Evolutionary conservation across 2,888 invertebrate species (phyloP).

Genomic region (Linnaemya vulpina): DNA sequence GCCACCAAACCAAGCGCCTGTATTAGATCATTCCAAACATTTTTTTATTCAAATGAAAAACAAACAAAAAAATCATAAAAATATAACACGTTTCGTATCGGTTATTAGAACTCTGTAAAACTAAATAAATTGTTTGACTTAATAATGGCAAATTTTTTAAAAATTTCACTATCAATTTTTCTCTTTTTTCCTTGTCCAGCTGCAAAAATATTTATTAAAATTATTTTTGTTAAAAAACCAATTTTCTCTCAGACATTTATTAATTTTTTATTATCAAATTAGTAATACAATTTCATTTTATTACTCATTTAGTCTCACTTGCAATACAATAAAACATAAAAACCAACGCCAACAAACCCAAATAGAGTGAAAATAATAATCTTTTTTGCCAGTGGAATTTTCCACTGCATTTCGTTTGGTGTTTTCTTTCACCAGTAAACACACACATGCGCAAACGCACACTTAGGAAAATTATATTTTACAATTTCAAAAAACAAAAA

Average conservation of each 20-base stretch:
- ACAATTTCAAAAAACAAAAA: constrained; percentile 34
- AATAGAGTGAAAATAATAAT: constrained; percentile 32
- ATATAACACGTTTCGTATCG: background rate
- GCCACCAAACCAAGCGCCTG: background rate
- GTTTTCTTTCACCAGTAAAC: constrained; percentile 26
- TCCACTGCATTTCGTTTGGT: constrained; percentile 75
- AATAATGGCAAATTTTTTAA: background rate
- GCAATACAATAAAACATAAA: background rate
- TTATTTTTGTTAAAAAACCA: too few species aligned
- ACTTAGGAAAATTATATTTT: constrained; percentile 30
- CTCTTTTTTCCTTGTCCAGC: too few species aligned
- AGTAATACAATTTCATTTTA: constrained; percentile 11
- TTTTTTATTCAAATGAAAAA: background rate
- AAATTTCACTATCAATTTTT: background rate
- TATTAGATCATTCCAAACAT: background rate
- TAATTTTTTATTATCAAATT: too few species aligned
- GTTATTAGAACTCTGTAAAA: background rate
- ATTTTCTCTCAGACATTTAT: too few species aligned
- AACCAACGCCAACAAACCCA: background rate
- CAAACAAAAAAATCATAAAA: background rate
- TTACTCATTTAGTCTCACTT: constrained; percentile 24
- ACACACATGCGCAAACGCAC: constrained; percentile 49
- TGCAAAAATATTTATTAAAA: too few species aligned
- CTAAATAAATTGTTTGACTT: background rate
- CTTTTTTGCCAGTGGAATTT: constrained; percentile 77